These are phyloP conservation scores for Tichodroma muraria DNA, from an alignment of 2,113 vertebrate genomes.

Conservation along the genomic window DNA sequence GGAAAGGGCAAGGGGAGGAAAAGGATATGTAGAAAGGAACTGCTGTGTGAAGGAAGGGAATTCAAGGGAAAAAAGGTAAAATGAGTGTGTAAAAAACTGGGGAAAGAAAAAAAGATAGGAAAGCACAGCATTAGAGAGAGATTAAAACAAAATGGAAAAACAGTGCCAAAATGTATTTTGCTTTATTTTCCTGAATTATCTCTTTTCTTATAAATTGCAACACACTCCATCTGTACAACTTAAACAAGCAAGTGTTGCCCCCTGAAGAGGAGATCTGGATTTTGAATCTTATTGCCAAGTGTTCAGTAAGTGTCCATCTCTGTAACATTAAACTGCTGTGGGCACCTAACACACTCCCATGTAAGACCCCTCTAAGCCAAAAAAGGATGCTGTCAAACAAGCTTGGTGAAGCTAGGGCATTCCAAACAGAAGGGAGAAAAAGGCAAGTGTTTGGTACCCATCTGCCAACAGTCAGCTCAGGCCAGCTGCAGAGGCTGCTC, in stretches of 20 bases:
- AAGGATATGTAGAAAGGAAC: background rate
- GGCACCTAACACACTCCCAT: background rate
- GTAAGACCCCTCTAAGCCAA: background rate
- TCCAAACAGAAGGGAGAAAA: background rate
- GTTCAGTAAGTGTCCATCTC: accelerated
- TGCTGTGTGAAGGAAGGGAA: background rate
- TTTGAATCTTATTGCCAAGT: background rate
- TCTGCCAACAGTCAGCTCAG: background rate
- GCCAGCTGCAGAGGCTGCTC: background rate
- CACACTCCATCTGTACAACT: background rate
- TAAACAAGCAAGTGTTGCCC: background rate
- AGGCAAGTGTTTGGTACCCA: background rate
- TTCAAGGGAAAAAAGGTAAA: background rate
- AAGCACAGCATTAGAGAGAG: background rate
- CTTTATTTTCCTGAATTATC: background rate
- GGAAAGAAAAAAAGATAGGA: background rate
- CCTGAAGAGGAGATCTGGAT: background rate
- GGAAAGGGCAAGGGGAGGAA: background rate
- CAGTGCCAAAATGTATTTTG: background rate
- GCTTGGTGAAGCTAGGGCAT: background rate
- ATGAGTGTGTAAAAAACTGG: background rate
- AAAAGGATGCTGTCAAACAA: background rate
- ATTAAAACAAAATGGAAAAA: background rate
- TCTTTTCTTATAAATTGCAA: background rate
- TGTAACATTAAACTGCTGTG: background rate